Conservation (phyloP, 30 jellyfish, hydroid and myxozoan genomes). For the Morbakka virulenta region DNA sequence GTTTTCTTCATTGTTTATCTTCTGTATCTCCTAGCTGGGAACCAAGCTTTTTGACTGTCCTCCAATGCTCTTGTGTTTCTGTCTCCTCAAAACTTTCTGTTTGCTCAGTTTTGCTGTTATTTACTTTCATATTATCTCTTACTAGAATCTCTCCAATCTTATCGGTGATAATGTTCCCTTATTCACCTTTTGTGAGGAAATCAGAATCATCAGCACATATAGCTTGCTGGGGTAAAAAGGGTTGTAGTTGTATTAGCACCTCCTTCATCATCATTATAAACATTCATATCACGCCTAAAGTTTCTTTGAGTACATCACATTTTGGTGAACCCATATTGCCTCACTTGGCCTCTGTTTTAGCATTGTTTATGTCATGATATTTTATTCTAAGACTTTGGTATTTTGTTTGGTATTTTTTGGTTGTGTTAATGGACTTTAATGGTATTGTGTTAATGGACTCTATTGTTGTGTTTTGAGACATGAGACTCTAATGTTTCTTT, state of each 20-base stretch:
- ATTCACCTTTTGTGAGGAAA: constrained; percentile 8
- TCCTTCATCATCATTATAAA: neutral
- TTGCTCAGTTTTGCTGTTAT: constrained; percentile 6
- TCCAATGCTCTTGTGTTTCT: constrained; percentile 9
- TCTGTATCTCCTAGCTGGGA: too few species aligned
- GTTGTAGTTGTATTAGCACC: neutral
- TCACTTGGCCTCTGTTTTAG: too few species aligned
- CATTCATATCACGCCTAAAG: neutral
- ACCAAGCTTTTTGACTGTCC: constrained; percentile 5
- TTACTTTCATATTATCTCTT: neutral
- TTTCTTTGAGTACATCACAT: too few species aligned
- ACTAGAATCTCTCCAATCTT: constrained; percentile 14
- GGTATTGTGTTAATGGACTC: too few species aligned
- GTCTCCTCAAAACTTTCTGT: neutral
- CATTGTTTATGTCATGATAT: too few species aligned
- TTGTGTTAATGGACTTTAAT: too few species aligned
- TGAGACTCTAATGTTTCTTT: too few species aligned
- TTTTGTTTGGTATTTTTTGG: too few species aligned
- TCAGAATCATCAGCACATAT: constrained; percentile 30
- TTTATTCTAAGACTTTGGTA: too few species aligned
- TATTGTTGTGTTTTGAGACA: too few species aligned
- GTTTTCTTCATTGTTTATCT: constrained; percentile 7
- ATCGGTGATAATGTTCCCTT: neutral
- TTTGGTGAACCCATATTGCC: too few species aligned
- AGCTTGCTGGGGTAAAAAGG: constrained; percentile 15